Base-by-base conservation (phyloP, 2,888 invertebrate genomes). In the Proisotoma minuta region DNA sequence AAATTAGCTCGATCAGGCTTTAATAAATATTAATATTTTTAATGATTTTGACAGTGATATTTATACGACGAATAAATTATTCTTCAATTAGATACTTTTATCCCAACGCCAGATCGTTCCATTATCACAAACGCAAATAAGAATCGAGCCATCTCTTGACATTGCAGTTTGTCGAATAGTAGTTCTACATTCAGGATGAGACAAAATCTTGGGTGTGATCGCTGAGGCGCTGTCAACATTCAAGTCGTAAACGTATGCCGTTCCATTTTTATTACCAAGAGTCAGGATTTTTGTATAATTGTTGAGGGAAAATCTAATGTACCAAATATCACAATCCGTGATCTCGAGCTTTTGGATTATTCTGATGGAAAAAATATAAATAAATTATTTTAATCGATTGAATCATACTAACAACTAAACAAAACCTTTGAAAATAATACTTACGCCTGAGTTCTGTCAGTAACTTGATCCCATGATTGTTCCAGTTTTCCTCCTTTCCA, bases 51-150 rank as follows among this genome's bases (percentile, higher is more conserved):
- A n/a, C n/a, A n/a, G n/a, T n/a, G n/a, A n/a, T n/a, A n/a, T n/a
- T n/a, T n/a, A n/a, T n/a, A n/a, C n/a, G n/a, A n/a, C n/a, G n/a
- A n/a, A n/a, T n/a, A n/a, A n/a, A n/a, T n/a, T n/a, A n/a, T n/a
- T n/a, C n/a, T n/a, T n/a, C n/a, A n/a, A n/a, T n/a, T n/a, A n/a
- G n/a, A n/a, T n/a, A n/a, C n/a, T n/a, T n/a, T n/a, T 29, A 57
- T 97, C 95, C 96, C 96, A 98, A 71, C 97, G 83, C 96, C 96
- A 97, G 74, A 98, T 87, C 23, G 94, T 91, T 12, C 91, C 91
- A 79, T 97, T 95, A 76, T 98, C 97, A 78, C 95, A 95, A 40
- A 95, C 95, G 68, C 91, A 91, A 26, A 98, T 79, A 57, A 97
- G 80, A 57, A 92, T 86, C 57, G 85, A 85, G 4, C 93, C 95